Base-by-base conservation (phyloP, 2,113 vertebrate species). In the Elaphurus davidianus region DNA sequence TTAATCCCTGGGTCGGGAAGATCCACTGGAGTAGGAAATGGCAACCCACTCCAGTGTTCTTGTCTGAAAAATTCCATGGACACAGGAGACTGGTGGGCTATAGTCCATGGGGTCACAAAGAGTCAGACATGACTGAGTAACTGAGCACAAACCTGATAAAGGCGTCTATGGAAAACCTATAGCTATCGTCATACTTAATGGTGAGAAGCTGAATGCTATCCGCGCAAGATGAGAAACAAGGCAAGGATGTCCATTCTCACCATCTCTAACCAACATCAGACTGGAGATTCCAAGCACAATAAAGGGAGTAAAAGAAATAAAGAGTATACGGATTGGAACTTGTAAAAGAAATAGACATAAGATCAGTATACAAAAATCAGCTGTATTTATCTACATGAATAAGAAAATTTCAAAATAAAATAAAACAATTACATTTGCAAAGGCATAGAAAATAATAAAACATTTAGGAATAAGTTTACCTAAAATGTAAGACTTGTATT, bases 351-450 rank as follows among this genome's bases (percentile, higher is more conserved):
- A 60, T 13, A 76, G 12, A 88, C 27, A 43, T 15, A 40, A 59
- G 54, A 89, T 21, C 30, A 47, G 79, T 40, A 84, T 16, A 55
- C 13, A 84, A 79, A 96, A 84, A 57, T 47, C 16, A 88, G 47
- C 28, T 95, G 14, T 40, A 78, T 67, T 87, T 93, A 91, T 36
- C 50, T n/a, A 79, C 3, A 78, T 33, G 47, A 96, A 5, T 55
- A 95, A 97, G 55, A 71, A 95, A 74, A 78, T 76, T 30, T 50
- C 21, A 89, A 88, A 60, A 57, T 95, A 91, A 88, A 59, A 50
- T 93, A 89, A 89, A 89, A 90, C 8, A 62, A 82, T 60, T 82
- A 82, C 28, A 86, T 54, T 50, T 60, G 76, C 11, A 71, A 79
- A 52, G 93, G 17, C 45, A 55, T 43, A 14, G 45, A 84, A 86